phyloP scores from a whole-genome alignment of 2,888 invertebrate genomes.

The Ectemnius continuus region DNA sequence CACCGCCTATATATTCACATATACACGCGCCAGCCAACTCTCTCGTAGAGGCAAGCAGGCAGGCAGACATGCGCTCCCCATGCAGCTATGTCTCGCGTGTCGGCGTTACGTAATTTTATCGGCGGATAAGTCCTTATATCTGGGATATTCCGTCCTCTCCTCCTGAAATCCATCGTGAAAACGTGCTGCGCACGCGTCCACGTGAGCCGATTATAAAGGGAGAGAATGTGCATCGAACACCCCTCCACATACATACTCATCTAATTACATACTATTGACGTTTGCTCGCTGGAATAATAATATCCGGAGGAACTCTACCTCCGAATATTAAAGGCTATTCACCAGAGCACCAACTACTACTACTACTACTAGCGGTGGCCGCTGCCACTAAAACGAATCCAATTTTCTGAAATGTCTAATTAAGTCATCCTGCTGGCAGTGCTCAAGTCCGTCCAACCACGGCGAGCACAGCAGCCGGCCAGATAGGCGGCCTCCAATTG shows the following conservation, averaged over 20 bases:
- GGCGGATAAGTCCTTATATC: conserved; percentile 45
- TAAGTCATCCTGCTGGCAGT: too few species aligned
- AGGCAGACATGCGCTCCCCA: background rate
- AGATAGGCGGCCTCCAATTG: background rate
- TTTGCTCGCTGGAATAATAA: too few species aligned
- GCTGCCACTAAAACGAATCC: too few species aligned
- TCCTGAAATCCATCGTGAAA: conserved; percentile 15
- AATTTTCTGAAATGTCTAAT: too few species aligned
- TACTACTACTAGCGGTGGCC: too few species aligned
- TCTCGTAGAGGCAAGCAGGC: background rate
- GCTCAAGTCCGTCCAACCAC: too few species aligned
- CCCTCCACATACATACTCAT: too few species aligned
- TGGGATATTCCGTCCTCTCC: conserved; percentile 23
- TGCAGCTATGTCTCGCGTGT: conserved; percentile 22
- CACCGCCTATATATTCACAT: conserved; percentile 7
- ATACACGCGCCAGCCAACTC: background rate
- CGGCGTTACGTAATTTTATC: conserved; percentile 54
- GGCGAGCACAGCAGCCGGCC: too few species aligned
- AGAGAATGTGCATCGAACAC: background rate
- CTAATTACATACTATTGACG: too few species aligned
- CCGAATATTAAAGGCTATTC: too few species aligned
- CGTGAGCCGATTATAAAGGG: background rate
- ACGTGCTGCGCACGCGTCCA: background rate
- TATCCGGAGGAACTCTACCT: too few species aligned
- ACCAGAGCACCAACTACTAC: too few species aligned